These are phyloP conservation scores for Drosophila tropicalis DNA, from an alignment of 1,140 invertebrate species.

Conservation along the genomic window DNA sequence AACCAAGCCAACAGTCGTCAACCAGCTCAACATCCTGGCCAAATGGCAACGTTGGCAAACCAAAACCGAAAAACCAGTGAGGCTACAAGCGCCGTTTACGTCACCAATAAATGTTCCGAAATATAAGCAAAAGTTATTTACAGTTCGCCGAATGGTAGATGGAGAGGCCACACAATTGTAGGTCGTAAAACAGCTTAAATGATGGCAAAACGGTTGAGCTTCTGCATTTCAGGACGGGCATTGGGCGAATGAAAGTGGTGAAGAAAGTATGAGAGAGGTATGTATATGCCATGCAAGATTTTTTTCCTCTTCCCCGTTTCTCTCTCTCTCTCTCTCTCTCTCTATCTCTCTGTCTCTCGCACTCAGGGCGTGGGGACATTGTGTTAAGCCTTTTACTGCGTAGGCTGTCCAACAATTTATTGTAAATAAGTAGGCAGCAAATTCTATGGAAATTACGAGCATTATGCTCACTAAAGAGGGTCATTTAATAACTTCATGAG, in stretches of 20 bases:
- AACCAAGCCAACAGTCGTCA: not conserved
- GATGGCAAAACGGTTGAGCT: slow-evolving; percentile 36
- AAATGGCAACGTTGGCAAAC: slow-evolving; percentile 27
- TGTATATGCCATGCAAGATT: not conserved
- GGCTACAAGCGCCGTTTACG: slow-evolving; percentile 71
- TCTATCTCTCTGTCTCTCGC: not conserved
- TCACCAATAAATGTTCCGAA: slow-evolving; percentile 78
- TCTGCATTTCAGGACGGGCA: too few relatives aligned
- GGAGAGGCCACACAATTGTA: slow-evolving; percentile 62
- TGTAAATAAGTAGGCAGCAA: slow-evolving; percentile 67
- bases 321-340: not conserved
- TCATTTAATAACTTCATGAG: slow-evolving; percentile 22
- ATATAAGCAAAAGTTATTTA: slow-evolving; percentile 78
- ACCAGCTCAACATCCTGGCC: slow-evolving; percentile 11
- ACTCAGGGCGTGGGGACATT: not conserved
- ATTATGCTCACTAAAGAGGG: slow-evolving; percentile 21
- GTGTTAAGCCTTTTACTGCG: slow-evolving; percentile 68
- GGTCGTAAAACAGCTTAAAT: slow-evolving; percentile 75
- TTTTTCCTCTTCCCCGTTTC: not conserved
- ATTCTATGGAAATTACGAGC: slow-evolving; percentile 64
- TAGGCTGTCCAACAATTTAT: slow-evolving; percentile 72
- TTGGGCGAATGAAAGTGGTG: not conserved
- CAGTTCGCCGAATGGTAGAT: slow-evolving; percentile 53
- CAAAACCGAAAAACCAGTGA: slow-evolving; percentile 18
- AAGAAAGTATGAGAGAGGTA: slow-evolving; percentile 4